A percentile compares a stretch with the other conserved stretches of the same genome.
Evolutionary conservation across 2,113 vertebrate species (phyloP).

Genomic region (Macrotis lagotis): DNA sequence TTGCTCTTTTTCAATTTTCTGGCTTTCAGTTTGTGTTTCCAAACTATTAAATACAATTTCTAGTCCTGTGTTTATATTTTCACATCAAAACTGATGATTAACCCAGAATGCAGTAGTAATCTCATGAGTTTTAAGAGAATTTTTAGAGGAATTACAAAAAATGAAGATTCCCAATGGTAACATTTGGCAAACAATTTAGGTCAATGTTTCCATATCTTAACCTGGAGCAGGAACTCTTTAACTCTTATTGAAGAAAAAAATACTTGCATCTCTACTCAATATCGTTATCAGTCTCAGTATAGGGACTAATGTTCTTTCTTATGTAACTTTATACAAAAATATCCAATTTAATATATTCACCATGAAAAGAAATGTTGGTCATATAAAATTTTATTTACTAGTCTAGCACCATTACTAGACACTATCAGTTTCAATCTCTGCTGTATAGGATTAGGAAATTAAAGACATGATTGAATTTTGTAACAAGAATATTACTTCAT

Average conservation of each 20-base stretch:
- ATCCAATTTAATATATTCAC: slow-evolving; percentile 3
- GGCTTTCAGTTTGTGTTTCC: neutral
- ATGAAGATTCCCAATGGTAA: neutral
- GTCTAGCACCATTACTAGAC: too few relatives aligned
- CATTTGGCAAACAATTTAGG: neutral
- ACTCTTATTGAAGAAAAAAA: neutral
- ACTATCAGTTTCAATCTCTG: slow-evolving; percentile 7
- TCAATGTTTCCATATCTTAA: neutral
- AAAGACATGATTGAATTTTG: neutral
- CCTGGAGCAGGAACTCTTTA: neutral
- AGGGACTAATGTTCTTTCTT: neutral
- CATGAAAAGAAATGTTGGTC: neutral
- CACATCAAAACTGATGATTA: neutral
- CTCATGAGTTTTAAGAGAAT: neutral
- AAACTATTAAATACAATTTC: neutral
- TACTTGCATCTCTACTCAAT: neutral
- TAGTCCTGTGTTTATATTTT: neutral
- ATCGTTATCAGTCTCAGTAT: neutral
- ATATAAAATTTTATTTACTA: neutral
- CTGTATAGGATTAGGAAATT: neutral
- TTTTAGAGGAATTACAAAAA: neutral
- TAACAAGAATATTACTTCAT: neutral
- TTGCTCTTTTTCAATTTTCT: slow-evolving; percentile 12
- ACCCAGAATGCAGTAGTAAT: neutral
- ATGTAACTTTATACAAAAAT: neutral